These are phyloP conservation scores for Molorchus minor DNA, from an alignment of 2,888 invertebrate species.

Conservation along the genomic window DNA sequence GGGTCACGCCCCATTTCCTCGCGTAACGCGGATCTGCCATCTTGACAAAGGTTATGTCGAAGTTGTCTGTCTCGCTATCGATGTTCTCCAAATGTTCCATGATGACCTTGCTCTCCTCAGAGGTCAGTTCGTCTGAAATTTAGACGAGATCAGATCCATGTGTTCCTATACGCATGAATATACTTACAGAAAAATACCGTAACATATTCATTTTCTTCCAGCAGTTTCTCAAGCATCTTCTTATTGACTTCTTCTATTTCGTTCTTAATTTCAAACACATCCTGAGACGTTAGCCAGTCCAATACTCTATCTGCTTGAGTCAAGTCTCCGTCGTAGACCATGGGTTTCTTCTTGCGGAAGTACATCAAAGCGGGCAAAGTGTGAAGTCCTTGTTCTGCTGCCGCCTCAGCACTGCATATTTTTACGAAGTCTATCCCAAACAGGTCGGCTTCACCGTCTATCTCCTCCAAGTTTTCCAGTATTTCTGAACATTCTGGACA, in stretches of 20 bases:
- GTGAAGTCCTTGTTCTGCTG: conserved; percentile 82
- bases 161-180: neutral
- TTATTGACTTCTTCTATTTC: conserved; percentile 97
- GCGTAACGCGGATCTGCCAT: conserved; percentile 93
- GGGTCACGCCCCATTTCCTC: conserved; percentile 92
- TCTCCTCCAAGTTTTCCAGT: conserved; percentile 88
- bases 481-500: conserved; percentile 93
- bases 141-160: too few species aligned
- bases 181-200: conserved; percentile 96
- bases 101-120: conserved; percentile 82
- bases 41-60: conserved; percentile 94
- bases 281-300: conserved; percentile 91
- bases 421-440: conserved; percentile 96
- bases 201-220: conserved; percentile 94
- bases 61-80: conserved; percentile 92
- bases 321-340: conserved; percentile 89
- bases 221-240: conserved; percentile 93
- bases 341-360: conserved; percentile 81
- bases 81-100: conserved; percentile 90
- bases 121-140: conserved; percentile 81
- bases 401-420: conserved; percentile 83
- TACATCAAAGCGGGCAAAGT: conserved; percentile 88
- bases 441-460: conserved; percentile 93
- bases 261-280: conserved; percentile 94
- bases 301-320: conserved; percentile 86